A percentile compares a stretch with the other conserved stretches of the same genome.
phyloP scores from a whole-genome alignment of 37 sponge, comb jelly and placozoan genomes.

The Hexactinellida sp. region DNA sequence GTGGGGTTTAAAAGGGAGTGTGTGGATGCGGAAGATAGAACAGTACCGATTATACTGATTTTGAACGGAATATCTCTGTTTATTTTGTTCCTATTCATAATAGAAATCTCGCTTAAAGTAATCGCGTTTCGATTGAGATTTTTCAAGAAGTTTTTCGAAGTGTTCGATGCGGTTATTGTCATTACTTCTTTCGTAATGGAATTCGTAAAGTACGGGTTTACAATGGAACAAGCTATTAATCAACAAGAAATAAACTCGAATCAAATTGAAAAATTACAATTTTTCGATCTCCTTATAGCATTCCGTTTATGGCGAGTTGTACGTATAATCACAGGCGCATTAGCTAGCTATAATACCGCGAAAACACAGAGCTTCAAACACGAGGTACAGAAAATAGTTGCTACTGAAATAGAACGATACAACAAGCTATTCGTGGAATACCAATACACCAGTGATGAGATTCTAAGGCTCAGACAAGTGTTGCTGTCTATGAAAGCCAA shows the following conservation, averaged over 20 bases:
- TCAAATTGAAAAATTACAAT: background rate
- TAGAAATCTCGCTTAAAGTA: background rate
- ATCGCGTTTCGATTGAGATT: background rate
- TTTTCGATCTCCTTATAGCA: background rate
- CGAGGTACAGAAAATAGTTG: background rate
- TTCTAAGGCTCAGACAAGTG: background rate
- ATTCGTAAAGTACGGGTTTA: background rate
- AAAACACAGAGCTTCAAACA: background rate
- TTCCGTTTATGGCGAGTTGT: conserved; percentile 8
- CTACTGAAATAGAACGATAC: background rate
- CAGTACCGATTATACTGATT: background rate
- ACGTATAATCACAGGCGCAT: conserved; percentile 5
- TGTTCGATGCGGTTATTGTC: background rate
- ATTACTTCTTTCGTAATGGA: background rate
- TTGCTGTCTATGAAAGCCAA: background rate
- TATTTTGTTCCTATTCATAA: background rate
- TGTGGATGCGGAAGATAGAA: background rate
- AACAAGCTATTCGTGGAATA: background rate
- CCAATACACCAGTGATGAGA: background rate
- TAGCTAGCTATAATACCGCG: conserved; percentile 5
- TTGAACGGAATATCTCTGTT: background rate
- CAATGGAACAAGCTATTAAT: background rate
- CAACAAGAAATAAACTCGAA: background rate
- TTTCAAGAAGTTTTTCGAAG: conserved; percentile 15
- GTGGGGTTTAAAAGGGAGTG: background rate